Conservation (phyloP, 2,113 vertebrate species). For the Setophaga petechia region DNA sequence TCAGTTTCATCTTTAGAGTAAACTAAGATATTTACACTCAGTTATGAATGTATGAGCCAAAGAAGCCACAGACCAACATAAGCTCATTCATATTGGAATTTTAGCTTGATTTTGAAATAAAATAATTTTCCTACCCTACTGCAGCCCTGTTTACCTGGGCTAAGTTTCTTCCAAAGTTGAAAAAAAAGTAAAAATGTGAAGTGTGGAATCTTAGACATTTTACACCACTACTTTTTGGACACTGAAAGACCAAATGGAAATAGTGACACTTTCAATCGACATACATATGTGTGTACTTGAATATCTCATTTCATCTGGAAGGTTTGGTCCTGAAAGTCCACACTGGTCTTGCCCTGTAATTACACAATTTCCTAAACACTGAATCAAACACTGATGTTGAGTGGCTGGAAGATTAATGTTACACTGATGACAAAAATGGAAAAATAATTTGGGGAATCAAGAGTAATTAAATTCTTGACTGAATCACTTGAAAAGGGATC, state of each 20-base stretch:
- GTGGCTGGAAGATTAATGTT: constrained; percentile 20
- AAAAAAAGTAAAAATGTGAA: neutral
- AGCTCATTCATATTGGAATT: neutral
- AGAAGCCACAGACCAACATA: neutral
- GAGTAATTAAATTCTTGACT: constrained; percentile 56
- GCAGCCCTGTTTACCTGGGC: neutral
- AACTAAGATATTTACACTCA: neutral
- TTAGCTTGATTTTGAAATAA: neutral
- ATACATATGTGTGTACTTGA: neutral
- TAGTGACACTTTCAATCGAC: neutral
- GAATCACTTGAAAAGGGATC: constrained; percentile 23
- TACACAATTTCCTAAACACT: neutral
- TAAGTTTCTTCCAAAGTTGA: neutral
- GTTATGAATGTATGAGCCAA: neutral
- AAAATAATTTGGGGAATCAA: constrained; percentile 51
- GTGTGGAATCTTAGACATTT: neutral
- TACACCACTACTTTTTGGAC: neutral
- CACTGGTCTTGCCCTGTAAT: neutral
- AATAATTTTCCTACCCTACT: neutral
- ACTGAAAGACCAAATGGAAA: neutral
- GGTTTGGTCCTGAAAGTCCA: neutral
- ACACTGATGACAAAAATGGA: constrained; percentile 6
- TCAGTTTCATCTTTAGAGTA: neutral
- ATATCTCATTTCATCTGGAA: neutral
- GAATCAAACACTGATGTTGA: neutral